These are phyloP conservation scores for Pogonomyrmex californicus DNA, from an alignment of 1,140 invertebrate species.

Conservation along the genomic window DNA sequence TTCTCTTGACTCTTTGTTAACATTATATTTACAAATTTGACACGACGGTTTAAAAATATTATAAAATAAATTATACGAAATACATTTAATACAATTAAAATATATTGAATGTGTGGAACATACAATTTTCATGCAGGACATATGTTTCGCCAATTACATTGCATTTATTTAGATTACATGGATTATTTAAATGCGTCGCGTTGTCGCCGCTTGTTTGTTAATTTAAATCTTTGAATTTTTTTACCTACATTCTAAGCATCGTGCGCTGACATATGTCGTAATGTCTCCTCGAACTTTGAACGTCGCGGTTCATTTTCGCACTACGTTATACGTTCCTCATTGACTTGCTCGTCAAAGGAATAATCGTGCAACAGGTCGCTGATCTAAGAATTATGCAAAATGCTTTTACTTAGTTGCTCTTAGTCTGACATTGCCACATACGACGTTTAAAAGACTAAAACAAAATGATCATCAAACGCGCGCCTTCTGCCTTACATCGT, in stretches of 20 bases:
- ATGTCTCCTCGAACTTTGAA: constrained; percentile 40
- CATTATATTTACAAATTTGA: background rate
- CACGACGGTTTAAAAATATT: background rate
- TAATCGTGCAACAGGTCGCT: constrained; percentile 3
- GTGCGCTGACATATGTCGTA: background rate
- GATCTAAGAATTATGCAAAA: constrained; percentile 33
- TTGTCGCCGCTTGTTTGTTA: background rate
- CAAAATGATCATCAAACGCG: background rate
- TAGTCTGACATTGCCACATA: background rate
- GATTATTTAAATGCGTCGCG: background rate
- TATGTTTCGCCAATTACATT: background rate
- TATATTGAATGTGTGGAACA: background rate
- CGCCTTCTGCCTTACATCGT: background rate
- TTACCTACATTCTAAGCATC: background rate
- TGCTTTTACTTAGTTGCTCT: background rate
- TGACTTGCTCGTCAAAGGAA: constrained; percentile 27
- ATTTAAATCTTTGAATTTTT: background rate
- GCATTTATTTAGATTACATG: background rate
- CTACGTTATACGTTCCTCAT: background rate
- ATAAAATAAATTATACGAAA: background rate
- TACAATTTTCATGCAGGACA: background rate
- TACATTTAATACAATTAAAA: background rate
- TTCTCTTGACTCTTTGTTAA: background rate
- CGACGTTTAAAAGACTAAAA: background rate
- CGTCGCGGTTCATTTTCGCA: constrained; percentile 29